Evolutionary conservation across 2,888 invertebrate species (phyloP), one percentile per base, ranked within the genome.

Genomic region (Thecocarcelia acutangulata): DNA sequence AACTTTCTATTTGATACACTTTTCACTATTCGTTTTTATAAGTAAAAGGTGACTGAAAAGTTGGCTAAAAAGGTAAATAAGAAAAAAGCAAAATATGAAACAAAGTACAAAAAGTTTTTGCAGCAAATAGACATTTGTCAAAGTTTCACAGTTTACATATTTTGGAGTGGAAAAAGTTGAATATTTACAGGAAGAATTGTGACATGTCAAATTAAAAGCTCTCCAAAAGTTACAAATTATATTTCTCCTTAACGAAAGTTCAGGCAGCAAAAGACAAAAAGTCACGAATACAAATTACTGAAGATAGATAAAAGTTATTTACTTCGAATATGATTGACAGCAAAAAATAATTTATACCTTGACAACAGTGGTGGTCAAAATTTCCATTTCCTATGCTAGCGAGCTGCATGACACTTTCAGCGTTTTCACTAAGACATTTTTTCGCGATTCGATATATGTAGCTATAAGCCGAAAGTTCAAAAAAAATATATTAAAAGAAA

Each of bases 201-300:
- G 15, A 12, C 21, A 63, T 46, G n/a, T 11, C 13, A 56, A 64
- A 56, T 44, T 44, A 56, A 74, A 74, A 19, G 64, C 12, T 37
- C 12, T 63, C 40, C 17, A 46, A 24, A 63, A 44, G 9, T 63
- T 15, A 46, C 19, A 33, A 63, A 64, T 37, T 54, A 54, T 37
- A 63, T 37, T 21, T 17, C 6, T n/a, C 13, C 17, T 40, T 13
- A 12, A 40, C 1, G 4, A 17, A 28, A 11, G 33, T 9, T 3
- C 3, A n/a, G 17, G 1, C 6, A 17, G 17, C 12, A 11, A 9
- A 24, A 4, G 3, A 12, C 17, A 40, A n/a, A n/a, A 24, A 8
- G 21, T 61, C 1, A 21, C 15, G 9, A 11, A 1, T 15, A 11
- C 19, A 40, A 64, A 33, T 46, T 33, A 28, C 37, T n/a, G 17